A percentile compares a stretch with the other conserved stretches of the same genome.
Conservation (phyloP, 64 coral and sea anemone species). For the Montipora cactus region DNA sequence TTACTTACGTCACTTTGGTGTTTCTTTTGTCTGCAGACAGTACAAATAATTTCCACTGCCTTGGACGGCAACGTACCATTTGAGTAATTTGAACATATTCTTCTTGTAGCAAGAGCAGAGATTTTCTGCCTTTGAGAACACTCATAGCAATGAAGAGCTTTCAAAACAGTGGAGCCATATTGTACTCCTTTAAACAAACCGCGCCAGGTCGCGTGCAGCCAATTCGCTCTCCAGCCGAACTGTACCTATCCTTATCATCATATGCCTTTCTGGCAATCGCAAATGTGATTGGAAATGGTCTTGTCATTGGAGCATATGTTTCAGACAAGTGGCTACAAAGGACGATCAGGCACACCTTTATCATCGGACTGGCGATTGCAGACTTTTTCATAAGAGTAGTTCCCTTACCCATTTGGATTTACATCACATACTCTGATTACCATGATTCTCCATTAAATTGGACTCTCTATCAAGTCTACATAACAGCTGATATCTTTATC, state of each 20-base stretch:
- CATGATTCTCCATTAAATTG: not conserved
- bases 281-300: constrained; percentile 44
- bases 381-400: constrained; percentile 56
- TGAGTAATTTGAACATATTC: not conserved
- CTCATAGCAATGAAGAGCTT: not conserved
- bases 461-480: constrained; percentile 18
- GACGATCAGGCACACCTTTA: constrained; percentile 27
- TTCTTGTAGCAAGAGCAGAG: not conserved
- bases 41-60: no score
- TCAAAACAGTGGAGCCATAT: not conserved
- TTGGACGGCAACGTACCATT: no score
- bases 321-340: constrained; percentile 23
- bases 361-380: constrained; percentile 60
- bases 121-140: no score
- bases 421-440: not conserved
- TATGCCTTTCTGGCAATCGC: constrained; percentile 32
- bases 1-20: no score
- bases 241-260: constrained; percentile 7
- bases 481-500: no score
- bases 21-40: no score
- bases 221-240: not conserved
- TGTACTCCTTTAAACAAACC: not conserved
- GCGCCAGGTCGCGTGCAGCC: not conserved
- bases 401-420: constrained; percentile 60
- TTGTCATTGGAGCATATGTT: constrained; percentile 51